Evolutionary conservation across 1,140 invertebrate species (phyloP), one percentile per base, ranked within the genome.

Genomic region (Teleopsis dalmanni): DNA sequence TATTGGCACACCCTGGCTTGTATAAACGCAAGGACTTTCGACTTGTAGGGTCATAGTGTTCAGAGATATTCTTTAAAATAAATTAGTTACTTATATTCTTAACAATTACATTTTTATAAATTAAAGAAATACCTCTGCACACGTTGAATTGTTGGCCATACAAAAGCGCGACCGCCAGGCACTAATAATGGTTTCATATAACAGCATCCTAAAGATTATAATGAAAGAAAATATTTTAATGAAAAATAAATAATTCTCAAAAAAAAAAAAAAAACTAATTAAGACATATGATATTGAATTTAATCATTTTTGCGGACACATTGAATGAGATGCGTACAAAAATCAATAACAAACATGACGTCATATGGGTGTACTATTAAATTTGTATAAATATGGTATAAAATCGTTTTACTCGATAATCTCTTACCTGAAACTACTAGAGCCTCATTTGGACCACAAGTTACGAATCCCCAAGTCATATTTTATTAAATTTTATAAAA

Each of bases 11-110:
- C 95, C 95, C 73, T 95, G 91, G 63, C 88, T 89, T 21, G 94
- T 97, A 70, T 98, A 97, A 1, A 97, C 93, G 49, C 87, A 90
- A 2, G 87, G 87, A 59, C 87, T 90, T 70, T 91, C 88, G 27
- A 92, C 88, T 75, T 91, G 87, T 22, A 98, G 76, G 4, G 93
- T 97, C 91, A 97, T 95, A 6, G 91, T 95, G 72, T 97, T 97
- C 44, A 98, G 76, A 14, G 90, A 93, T 62, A 98, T 92, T 72
- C 92, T 88, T 60, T 11, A 73, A 70, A 50, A 61, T 48, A 58
- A 42, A 52, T 53, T 51, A 14, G 22, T 34, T 46, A 23, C 35
- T 46, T 36, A 16, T 9, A 25, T 13, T 16, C 14, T 37, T 14
- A 26, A 43, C n/a, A 18, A 18, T 22, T 7, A 38, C 36, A 47